Base-by-base conservation (phyloP, 2,888 invertebrate species). In the Latheticus oryzae region DNA sequence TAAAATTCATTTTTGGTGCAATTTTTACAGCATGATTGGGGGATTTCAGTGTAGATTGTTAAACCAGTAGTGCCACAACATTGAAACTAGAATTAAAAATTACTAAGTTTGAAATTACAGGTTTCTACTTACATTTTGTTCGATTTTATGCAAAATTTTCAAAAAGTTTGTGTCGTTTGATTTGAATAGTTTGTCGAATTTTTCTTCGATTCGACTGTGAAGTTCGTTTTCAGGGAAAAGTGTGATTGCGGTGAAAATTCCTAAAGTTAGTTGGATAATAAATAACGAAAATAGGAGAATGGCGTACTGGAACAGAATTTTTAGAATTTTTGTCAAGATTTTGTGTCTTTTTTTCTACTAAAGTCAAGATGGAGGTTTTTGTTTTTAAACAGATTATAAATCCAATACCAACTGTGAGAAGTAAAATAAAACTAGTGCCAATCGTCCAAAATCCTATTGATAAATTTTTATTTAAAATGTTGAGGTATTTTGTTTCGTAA, bases 401-500 rank as follows among this genome's bases (percentile, higher is more conserved):
- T n/a, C n/a, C n/a, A n/a, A n/a, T n/a, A n/a, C n/a, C n/a, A n/a
- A n/a, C n/a, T n/a, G n/a, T n/a, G n/a, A n/a, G n/a, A n/a, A n/a
- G n/a, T n/a, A n/a, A n/a, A n/a, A n/a, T n/a, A n/a, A 1, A 16
- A 5, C 33, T 16, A 4, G 15, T 0, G 12, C 33, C 12, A 1
- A 13, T 2, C 7, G 33, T n/a, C 33, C 33, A 33, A 16, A n/a
- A 15, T 33, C 33, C 33, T 13, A 33, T 16, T n/a, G 33, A 33
- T 33, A 33, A 33, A 12, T 11, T 1, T 5, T 12, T 33, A 8
- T 33, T 16, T 5, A 33, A 15, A 5, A 33, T 13, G 15, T 33
- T 33, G 12, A 15, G 5, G 15, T 33, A 33, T 1, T 15, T 15
- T 33, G 33, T 5, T 16, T 33, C 33, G 2, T 33, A 15, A 5